Conservation (phyloP, 2,888 invertebrate species). For the Scelioninae gen. 1 region DNA sequence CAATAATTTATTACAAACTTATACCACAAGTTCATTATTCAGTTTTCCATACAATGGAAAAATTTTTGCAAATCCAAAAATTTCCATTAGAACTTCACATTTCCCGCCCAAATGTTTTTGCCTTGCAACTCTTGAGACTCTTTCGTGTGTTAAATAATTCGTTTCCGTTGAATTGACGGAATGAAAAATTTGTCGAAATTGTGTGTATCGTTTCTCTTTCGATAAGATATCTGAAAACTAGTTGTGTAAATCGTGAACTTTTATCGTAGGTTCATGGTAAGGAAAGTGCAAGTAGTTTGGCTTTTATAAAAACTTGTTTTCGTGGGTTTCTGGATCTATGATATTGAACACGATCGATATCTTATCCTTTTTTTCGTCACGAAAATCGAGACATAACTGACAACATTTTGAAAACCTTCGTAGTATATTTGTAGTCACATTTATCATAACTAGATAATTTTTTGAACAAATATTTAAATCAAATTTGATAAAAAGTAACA, state of each 20-base stretch:
- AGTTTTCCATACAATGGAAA: too few relatives aligned
- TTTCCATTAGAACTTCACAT: not conserved
- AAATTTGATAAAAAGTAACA: too few relatives aligned
- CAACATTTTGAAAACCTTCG: constrained; percentile 28
- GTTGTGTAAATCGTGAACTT: constrained; percentile 57
- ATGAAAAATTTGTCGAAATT: constrained; percentile 35
- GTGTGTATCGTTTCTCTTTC: constrained; percentile 39
- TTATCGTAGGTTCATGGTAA: constrained; percentile 44
- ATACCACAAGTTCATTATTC: too few relatives aligned
- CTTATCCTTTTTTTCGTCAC: constrained; percentile 34
- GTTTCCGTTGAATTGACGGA: constrained; percentile 23
- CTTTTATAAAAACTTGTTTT: constrained; percentile 57
- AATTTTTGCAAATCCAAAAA: too few relatives aligned
- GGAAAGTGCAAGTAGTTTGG: constrained; percentile 56
- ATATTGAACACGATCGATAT: constrained; percentile 42
- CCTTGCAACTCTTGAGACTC: too few relatives aligned
- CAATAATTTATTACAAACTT: too few relatives aligned
- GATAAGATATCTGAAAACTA: constrained; percentile 42
- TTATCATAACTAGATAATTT: too few relatives aligned
- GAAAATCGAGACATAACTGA: constrained; percentile 21
- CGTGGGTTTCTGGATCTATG: constrained; percentile 40
- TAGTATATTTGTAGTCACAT: not conserved
- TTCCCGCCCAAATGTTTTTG: not conserved
- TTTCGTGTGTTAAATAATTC: constrained; percentile 2
- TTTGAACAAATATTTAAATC: too few relatives aligned